Percentiles rank a stretch among this genome's conserved stretches.
Evolutionary conservation across 1,140 invertebrate species (phyloP).

Genomic region (Oryzaephilus surinamensis): DNA sequence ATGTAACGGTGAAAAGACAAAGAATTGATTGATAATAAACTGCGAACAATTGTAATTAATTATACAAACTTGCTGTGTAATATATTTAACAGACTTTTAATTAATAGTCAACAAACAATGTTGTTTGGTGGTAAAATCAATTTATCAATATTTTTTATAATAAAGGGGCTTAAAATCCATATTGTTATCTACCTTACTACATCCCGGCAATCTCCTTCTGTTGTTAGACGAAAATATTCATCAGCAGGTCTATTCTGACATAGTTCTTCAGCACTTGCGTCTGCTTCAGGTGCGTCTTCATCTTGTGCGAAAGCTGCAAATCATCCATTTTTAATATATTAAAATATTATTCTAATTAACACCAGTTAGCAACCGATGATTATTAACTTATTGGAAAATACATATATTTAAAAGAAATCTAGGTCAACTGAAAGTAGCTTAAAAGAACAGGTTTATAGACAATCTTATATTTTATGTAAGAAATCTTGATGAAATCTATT

Average conservation of each 20-base stretch:
- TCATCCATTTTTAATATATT: no score
- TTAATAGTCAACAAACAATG: no score
- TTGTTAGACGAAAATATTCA: slow-evolving; percentile 78
- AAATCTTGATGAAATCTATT: slow-evolving; percentile 1
- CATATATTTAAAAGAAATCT: slow-evolving; percentile 12
- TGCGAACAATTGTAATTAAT: no score
- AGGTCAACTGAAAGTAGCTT: slow-evolving; percentile 19
- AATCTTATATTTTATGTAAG: slow-evolving; percentile 8
- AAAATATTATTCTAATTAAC: no score
- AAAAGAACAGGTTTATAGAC: slow-evolving; percentile 19
- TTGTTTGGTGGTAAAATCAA: no score
- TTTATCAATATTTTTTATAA: no score
- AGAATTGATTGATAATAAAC: no score
- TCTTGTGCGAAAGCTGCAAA: slow-evolving; percentile 44
- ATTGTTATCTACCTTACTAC: slow-evolving; percentile 85
- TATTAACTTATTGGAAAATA: not conserved
- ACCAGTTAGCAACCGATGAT: not conserved
- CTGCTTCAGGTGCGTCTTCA: slow-evolving; percentile 49
- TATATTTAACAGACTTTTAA: no score
- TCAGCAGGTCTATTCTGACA: slow-evolving; percentile 76
- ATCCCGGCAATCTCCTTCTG: slow-evolving; percentile 80
- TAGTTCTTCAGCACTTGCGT: slow-evolving; percentile 68
- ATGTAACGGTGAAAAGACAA: no score
- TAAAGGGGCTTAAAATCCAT: no score
- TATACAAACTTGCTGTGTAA: no score